Evolutionary conservation across 2,113 vertebrate species (phyloP).

Genomic region (Xenopus laevis): DNA sequence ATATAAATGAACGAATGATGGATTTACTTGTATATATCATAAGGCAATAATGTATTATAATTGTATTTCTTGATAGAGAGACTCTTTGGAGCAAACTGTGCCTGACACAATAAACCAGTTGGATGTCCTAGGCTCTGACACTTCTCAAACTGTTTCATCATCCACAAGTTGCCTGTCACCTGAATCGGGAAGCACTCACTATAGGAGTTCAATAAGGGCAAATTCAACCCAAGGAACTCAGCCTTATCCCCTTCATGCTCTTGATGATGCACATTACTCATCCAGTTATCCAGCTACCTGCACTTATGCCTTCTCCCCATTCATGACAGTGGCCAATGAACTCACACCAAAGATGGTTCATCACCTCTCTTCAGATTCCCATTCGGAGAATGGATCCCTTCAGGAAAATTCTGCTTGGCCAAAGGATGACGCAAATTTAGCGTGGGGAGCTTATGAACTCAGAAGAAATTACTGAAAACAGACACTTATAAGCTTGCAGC

Average conservation of each 20-base stretch:
- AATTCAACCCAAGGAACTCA: slow-evolving; percentile 63
- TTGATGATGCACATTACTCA: slow-evolving; percentile 79
- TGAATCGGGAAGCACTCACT: slow-evolving; percentile 59
- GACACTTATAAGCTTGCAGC: too few relatives aligned
- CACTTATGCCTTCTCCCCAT: slow-evolving; percentile 68
- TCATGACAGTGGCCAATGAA: slow-evolving; percentile 69
- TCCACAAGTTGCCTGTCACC: slow-evolving; percentile 64
- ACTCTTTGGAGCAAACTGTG: slow-evolving; percentile 79
- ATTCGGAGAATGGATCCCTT: slow-evolving; percentile 51
- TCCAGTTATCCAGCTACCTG: slow-evolving; percentile 63
- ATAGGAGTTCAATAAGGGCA: slow-evolving; percentile 67
- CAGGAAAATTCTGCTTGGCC: slow-evolving; percentile 69
- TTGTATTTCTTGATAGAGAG: slow-evolving; percentile 65
- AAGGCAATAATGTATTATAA: too few relatives aligned
- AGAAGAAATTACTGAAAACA: slow-evolving; percentile 73
- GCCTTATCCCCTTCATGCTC: slow-evolving; percentile 73
- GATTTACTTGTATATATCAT: too few relatives aligned
- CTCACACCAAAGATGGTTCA: slow-evolving; percentile 68
- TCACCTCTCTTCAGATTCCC: slow-evolving; percentile 60
- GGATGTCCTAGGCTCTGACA: slow-evolving; percentile 65
- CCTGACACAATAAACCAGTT: slow-evolving; percentile 66
- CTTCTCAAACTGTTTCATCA: slow-evolving; percentile 60
- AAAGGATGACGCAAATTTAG: slow-evolving; percentile 72
- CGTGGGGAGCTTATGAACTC: slow-evolving; percentile 80
- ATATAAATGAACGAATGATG: too few relatives aligned